Evolutionary conservation across 2,888 invertebrate genomes (phyloP), one percentile per base, ranked within the genome.

Genomic region (Eumacrocentrus americanus): DNA sequence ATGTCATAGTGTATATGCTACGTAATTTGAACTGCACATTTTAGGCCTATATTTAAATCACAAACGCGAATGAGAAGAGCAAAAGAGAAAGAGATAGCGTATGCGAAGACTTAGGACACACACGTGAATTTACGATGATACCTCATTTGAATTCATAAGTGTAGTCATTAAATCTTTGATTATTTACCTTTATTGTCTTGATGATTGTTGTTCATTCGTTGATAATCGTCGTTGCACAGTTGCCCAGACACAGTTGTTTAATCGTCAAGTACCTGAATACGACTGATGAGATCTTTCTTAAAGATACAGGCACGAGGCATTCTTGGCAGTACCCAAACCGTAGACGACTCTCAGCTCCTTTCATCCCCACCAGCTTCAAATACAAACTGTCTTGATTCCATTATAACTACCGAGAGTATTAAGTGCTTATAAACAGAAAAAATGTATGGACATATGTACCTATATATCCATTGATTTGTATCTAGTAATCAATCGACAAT

Each of bases 261-360:
- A 55, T 40, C 44, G 55, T 56, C 66, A 63, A 63, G 62, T 65
- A 66, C 63, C 58, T 58, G 66, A 60, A 61, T 66, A 53, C 67
- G 65, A 67, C 67, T 67, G 67, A 67, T 65, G 66, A 62, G 63
- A 66, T 66, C 60, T 67, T 61, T 61, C 66, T 63, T 58, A 60
- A 61, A 61, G 66, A 67, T 64, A 67, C 61, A 56, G 50, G 29
- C 50, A 42, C 37, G 42, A 51, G 55, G 50, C 55, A 60, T 60
- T 60, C 60, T 60, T 55, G 60, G 54, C 55, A 55, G 60, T 55
- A 56, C 35, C 55, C 55, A 60, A 60, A 60, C 60, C 44, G 54
- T 55, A 54, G 54, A 60, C 54, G 52, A 50, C 54, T 40, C 42
- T 48, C 50, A 25, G 37, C 44, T 60, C 54, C 64, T 65, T 63